phyloP scores from a whole-genome alignment of 2,888 invertebrate genomes.

The Acleris cristana region DNA sequence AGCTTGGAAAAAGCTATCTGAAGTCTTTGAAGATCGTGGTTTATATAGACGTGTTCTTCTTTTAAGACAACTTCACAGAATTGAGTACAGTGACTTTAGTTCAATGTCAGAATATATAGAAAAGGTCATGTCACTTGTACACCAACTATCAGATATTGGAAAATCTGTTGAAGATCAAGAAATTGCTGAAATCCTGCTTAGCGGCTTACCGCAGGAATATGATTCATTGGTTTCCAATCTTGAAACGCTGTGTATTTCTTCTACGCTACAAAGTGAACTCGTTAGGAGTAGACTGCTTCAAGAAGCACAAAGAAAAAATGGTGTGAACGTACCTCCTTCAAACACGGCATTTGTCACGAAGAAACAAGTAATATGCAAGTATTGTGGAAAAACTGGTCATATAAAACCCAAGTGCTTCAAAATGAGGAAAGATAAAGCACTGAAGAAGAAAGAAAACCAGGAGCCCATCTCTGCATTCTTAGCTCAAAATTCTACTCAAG shows the following conservation, averaged over 20 bases:
- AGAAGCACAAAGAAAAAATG: constrained; percentile 3
- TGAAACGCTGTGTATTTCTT: constrained; percentile 4
- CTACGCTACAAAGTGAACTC: constrained; percentile 1
- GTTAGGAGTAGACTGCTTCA: constrained; percentile 4
- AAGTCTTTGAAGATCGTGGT: not conserved
- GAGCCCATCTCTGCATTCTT: not conserved
- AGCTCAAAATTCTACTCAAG: not conserved
- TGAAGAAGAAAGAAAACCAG: constrained; percentile 1
- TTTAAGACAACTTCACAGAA: not conserved
- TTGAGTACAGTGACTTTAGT: not conserved
- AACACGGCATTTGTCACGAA: not conserved
- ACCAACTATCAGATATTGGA: not conserved
- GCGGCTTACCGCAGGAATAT: constrained; percentile 7
- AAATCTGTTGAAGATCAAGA: constrained; percentile 5
- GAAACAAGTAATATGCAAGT: not conserved
- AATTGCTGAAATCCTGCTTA: constrained; percentile 1
- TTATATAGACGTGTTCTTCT: not conserved
- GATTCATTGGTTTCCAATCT: constrained; percentile 3
- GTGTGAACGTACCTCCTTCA: not conserved
- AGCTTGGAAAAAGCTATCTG: not conserved
- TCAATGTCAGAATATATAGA: not conserved
- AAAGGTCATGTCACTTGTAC: not conserved
- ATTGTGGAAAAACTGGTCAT: not conserved
- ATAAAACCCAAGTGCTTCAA: not conserved
- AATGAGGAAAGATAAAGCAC: not conserved